Conservation (phyloP, 2,113 vertebrate genomes). For the Chunga burmeisteri region DNA sequence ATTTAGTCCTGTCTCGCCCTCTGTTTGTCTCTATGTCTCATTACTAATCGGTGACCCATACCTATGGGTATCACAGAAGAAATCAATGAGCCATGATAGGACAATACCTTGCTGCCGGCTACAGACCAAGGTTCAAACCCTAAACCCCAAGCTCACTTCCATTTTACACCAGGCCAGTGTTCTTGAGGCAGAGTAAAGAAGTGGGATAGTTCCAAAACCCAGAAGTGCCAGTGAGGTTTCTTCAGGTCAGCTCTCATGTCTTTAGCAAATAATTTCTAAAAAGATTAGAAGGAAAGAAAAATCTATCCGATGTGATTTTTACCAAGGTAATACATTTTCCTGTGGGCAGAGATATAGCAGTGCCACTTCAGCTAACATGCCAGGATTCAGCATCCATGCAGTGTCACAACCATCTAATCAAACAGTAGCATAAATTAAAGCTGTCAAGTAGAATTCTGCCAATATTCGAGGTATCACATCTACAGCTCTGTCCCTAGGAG, state of each 20-base stretch:
- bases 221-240: background rate
- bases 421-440: background rate
- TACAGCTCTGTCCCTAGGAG: background rate
- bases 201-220: background rate
- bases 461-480: background rate
- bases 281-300: background rate
- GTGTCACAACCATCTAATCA: background rate
- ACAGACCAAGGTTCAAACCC: background rate
- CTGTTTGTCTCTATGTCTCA: background rate
- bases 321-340: background rate
- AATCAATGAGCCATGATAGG: background rate
- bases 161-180: background rate
- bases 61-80: background rate
- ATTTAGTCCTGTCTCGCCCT: background rate
- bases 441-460: background rate
- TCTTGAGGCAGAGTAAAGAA: background rate
- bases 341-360: background rate
- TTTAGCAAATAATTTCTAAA: background rate
- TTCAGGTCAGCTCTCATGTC: background rate
- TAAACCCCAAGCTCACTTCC: background rate
- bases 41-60: background rate
- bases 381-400: background rate
- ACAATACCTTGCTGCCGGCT: background rate
- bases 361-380: background rate
- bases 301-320: background rate